These are phyloP conservation scores for Peribatodes rhomboidaria DNA, from an alignment of 2,888 invertebrate genomes.

Conservation along the genomic window DNA sequence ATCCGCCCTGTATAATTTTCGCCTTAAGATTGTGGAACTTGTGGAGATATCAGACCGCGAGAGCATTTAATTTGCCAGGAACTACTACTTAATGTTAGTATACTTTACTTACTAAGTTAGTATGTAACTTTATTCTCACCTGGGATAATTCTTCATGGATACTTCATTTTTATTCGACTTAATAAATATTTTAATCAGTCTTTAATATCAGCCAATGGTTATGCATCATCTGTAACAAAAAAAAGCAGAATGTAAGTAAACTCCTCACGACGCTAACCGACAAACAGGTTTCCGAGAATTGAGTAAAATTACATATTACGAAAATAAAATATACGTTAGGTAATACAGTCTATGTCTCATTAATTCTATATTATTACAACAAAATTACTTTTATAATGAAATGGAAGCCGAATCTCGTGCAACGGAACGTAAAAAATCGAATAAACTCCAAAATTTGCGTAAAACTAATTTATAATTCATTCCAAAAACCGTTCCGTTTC, in stretches of 20 bases:
- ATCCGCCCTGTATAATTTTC: too few relatives aligned
- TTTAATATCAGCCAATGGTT: conserved; percentile 71
- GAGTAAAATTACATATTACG: conserved; percentile 62
- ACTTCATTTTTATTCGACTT: conserved; percentile 74
- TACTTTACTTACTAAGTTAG: not conserved
- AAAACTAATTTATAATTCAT: conserved; percentile 74
- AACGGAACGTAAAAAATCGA: conserved; percentile 60
- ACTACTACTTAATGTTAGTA: not conserved
- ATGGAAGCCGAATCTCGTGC: conserved; percentile 47
- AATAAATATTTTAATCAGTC: conserved; percentile 78
- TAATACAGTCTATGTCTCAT: conserved; percentile 55
- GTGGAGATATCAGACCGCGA: too few relatives aligned
- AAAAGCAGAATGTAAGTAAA: conserved; percentile 53
- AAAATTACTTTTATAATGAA: conserved; percentile 74
- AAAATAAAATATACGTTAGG: conserved; percentile 53
- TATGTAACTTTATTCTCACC: conserved; percentile 58
- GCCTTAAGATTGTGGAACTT: too few relatives aligned
- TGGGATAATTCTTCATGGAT: conserved; percentile 69
- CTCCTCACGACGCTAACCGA: conserved; percentile 48
- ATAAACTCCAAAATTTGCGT: conserved; percentile 75
- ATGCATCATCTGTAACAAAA: conserved; percentile 77
- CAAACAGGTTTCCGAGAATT: conserved; percentile 59
- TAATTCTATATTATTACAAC: conserved; percentile 62
- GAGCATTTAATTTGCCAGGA: too few relatives aligned
- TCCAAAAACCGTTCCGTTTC: conserved; percentile 68